These are phyloP conservation scores for Puntigrus tetrazona DNA, from an alignment of 2,113 vertebrate species.

Conservation along the genomic window DNA sequence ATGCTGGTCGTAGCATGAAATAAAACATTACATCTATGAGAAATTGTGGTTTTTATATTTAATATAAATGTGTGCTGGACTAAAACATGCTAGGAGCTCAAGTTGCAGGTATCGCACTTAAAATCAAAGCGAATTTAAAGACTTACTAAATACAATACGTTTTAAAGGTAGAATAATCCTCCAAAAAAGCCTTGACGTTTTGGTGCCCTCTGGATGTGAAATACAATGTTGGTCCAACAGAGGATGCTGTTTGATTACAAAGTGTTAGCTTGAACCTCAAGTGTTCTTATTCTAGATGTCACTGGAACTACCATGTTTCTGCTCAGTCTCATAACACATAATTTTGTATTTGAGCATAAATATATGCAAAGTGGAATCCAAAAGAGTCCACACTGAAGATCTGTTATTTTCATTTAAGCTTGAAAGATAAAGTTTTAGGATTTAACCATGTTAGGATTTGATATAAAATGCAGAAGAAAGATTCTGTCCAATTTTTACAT, in stretches of 20 bases:
- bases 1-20: constrained; percentile 71
- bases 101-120: not conserved
- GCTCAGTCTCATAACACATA: not conserved
- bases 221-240: constrained; percentile 61
- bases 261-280: constrained; percentile 3
- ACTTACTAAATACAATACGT: not conserved
- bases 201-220: not conserved
- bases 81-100: not conserved
- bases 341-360: not conserved
- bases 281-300: not conserved
- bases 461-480: not conserved
- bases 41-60: not conserved
- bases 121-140: not conserved
- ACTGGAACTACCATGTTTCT: not conserved
- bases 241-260: constrained; percentile 61
- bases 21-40: constrained; percentile 68
- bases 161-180: not conserved
- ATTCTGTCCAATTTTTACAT: not conserved
- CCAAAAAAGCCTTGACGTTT: not conserved
- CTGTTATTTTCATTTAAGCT: not conserved
- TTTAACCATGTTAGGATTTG: not conserved
- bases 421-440: not conserved
- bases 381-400: not conserved
- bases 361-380: not conserved
- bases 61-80: not conserved